Conservation (phyloP, 2,797 vertebrate genomes). For the Chelmon rostratus region DNA sequence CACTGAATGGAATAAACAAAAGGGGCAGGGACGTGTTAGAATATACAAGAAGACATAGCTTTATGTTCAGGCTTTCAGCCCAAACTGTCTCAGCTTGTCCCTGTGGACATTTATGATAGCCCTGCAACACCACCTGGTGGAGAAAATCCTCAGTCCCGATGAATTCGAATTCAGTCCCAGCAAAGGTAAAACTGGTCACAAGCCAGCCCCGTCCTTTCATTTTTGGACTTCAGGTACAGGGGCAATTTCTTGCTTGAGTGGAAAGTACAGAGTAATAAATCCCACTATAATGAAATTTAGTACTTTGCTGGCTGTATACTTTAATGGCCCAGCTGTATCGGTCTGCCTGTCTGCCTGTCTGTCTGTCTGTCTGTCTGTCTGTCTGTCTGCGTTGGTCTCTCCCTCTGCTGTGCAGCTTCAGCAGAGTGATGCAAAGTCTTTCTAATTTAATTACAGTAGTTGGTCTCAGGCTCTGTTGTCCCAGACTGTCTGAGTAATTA, state of each 20-base stretch:
- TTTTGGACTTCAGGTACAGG: slow-evolving; percentile 3
- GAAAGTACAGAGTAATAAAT: slow-evolving; percentile 53
- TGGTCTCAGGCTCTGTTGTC: slow-evolving; percentile 53
- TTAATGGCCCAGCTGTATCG: slow-evolving; percentile 39
- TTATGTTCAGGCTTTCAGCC: neutral
- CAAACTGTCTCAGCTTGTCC: neutral
- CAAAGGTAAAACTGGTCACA: slow-evolving; percentile 5
- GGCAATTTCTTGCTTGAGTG: slow-evolving; percentile 52
- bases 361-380: neutral
- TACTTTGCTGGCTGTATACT: slow-evolving; percentile 37
- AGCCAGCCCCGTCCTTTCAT: slow-evolving; percentile 7
- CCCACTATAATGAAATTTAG: slow-evolving; percentile 33
- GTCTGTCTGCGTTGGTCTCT: neutral
- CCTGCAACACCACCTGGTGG: slow-evolving; percentile 73
- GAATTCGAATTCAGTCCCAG: slow-evolving; percentile 4
- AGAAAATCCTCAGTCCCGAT: neutral
- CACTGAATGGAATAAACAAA: neutral
- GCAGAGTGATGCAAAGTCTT: slow-evolving; percentile 45
- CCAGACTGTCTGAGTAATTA: slow-evolving; percentile 73
- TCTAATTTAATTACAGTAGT: slow-evolving; percentile 69
- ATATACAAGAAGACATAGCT: slow-evolving; percentile 17
- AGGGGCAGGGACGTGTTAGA: neutral
- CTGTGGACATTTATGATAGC: neutral
- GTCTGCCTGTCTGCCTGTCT: neutral
- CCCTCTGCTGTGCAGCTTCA: slow-evolving; percentile 32